These are phyloP conservation scores for Noturus placidus DNA, from an alignment of 2,113 vertebrate genomes.

Conservation along the genomic window DNA sequence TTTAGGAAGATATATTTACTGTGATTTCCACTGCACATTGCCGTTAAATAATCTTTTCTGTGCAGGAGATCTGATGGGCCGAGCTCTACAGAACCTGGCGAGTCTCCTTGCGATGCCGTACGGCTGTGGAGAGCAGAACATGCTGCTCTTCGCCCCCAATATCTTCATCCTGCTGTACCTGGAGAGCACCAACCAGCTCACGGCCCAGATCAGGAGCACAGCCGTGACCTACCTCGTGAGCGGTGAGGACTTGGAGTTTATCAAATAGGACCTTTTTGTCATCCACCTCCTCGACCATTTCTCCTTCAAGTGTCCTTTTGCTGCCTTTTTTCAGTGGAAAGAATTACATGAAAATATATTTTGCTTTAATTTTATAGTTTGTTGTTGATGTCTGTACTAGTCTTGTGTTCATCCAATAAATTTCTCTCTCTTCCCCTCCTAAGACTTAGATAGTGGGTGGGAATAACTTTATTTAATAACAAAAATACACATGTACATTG, in stretches of 20 bases:
- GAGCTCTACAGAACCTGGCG: slow-evolving; percentile 9
- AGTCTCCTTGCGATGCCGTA: slow-evolving; percentile 1
- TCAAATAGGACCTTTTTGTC: background rate
- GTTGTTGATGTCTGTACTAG: too few relatives aligned
- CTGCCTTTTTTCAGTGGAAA: too few relatives aligned
- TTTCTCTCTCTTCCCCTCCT: too few relatives aligned
- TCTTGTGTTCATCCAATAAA: too few relatives aligned
- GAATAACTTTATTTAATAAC: too few relatives aligned
- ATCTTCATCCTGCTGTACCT: slow-evolving; percentile 10
- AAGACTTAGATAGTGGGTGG: background rate
- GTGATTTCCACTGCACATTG: too few relatives aligned
- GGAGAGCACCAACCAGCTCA: slow-evolving; percentile 15
- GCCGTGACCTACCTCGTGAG: background rate
- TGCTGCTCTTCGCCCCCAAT: background rate
- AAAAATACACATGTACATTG: too few relatives aligned
- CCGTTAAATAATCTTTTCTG: background rate
- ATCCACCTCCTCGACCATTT: too few relatives aligned
- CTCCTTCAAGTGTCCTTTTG: too few relatives aligned
- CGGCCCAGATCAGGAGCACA: background rate
- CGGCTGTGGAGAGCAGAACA: slow-evolving; percentile 7
- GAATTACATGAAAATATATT: too few relatives aligned
- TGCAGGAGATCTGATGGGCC: slow-evolving; percentile 13
- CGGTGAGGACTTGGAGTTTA: background rate
- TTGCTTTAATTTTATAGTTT: too few relatives aligned
- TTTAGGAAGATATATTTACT: too few relatives aligned